Percentiles rank a stretch among this genome's conserved stretches.
Evolutionary conservation across 1,140 invertebrate species (phyloP).

Genomic region (Procambarus virginalis): DNA sequence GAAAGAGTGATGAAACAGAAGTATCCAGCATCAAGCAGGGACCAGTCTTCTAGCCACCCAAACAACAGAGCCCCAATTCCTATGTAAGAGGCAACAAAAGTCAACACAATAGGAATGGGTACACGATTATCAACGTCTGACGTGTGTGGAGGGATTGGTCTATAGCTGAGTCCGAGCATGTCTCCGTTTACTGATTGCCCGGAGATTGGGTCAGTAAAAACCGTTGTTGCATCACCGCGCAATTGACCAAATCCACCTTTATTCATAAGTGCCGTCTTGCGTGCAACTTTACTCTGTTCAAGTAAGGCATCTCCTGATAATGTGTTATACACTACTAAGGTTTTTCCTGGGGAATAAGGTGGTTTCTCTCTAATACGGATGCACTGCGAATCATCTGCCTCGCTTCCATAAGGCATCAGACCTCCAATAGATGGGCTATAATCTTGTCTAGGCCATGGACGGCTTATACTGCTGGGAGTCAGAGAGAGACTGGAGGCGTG

Average conservation of each 20-base stretch:
- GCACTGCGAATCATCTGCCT: constrained; percentile 5
- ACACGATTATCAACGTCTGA: constrained; percentile 57
- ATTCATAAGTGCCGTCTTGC: constrained; percentile 66
- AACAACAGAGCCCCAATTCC: constrained; percentile 63
- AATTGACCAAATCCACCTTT: constrained; percentile 41
- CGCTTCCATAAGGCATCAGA: constrained; percentile 16
- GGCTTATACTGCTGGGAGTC: constrained; percentile 25
- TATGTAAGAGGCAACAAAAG: constrained; percentile 49
- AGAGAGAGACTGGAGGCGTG: constrained; percentile 54
- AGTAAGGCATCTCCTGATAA: constrained; percentile 67
- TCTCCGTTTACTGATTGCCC: constrained; percentile 68
- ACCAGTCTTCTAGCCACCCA: constrained; percentile 72
- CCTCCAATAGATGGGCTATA: constrained; percentile 29
- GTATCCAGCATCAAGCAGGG: constrained; percentile 87
- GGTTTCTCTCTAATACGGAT: background rate
- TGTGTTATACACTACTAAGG: constrained; percentile 69
- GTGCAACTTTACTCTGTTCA: constrained; percentile 66
- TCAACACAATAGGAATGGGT: constrained; percentile 50
- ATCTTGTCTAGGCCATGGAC: constrained; percentile 22
- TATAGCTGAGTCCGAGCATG: constrained; percentile 65
- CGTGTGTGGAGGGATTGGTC: constrained; percentile 69
- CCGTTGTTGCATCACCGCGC: constrained; percentile 50
- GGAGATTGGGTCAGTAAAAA: constrained; percentile 67
- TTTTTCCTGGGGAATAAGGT: constrained; percentile 64
- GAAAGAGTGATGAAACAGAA: constrained; percentile 91